phyloP scores from a whole-genome alignment of 2,888 invertebrate genomes.

The Cephus runcator region DNA sequence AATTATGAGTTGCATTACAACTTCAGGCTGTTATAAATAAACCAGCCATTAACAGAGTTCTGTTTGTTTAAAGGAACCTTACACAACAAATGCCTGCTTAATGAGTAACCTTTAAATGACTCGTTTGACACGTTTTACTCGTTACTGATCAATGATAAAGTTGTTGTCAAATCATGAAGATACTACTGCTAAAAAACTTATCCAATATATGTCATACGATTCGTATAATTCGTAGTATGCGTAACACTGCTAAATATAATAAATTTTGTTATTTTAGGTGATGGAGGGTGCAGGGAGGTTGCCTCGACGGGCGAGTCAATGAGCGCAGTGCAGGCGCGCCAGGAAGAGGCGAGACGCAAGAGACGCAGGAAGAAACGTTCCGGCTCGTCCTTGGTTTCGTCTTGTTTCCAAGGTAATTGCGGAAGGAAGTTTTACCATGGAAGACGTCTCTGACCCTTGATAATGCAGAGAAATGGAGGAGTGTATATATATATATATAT shows the following conservation, averaged over 20 bases:
- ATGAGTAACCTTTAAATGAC: too few relatives aligned
- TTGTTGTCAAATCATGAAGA: not conserved
- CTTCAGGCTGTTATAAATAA: not conserved
- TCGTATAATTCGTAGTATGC: not conserved
- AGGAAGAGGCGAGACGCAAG: constrained; percentile 89
- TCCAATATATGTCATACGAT: not conserved
- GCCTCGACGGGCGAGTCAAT: constrained; percentile 56
- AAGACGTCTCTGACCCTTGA: not conserved
- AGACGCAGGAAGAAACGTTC: constrained; percentile 91
- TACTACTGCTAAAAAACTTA: not conserved
- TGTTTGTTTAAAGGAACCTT: not conserved
- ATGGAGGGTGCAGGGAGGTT: constrained; percentile 56
- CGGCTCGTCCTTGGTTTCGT: constrained; percentile 87
- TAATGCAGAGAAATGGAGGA: not conserved
- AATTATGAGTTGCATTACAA: not conserved
- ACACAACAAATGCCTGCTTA: too few relatives aligned
- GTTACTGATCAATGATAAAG: not conserved
- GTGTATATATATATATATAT: not conserved
- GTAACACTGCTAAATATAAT: not conserved
- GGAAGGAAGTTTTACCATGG: not conserved
- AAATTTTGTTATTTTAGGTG: constrained; percentile 53
- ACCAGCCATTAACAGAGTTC: not conserved
- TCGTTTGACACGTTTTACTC: not conserved
- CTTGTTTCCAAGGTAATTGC: constrained; percentile 85
- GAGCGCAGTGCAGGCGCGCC: constrained; percentile 70